Base-by-base conservation (phyloP, 1,140 invertebrate species). In the Sitophilus oryzae region DNA sequence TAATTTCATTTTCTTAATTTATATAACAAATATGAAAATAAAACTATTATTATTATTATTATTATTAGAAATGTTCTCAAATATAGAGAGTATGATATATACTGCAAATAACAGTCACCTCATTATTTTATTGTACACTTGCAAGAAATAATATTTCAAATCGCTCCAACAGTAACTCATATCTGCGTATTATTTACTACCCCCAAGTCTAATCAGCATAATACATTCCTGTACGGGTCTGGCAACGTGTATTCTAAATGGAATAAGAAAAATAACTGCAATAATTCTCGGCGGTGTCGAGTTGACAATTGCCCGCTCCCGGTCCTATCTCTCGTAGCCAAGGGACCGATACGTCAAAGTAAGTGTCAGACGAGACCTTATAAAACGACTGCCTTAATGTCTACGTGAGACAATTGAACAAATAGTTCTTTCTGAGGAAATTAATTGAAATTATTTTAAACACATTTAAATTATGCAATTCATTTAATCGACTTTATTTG, bases 261-360 rank as follows among this genome's bases (percentile, higher is more conserved):
- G 60, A 62, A 62, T 62, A 64, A 64, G 63, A 64, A 64, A 64
- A 64, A 64, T 64, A 60, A 55, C 58, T 40, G 60, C 51, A 56
- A 64, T 64, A 64, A 64, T 54, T 64, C 58, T 43, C 58, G 60
- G 56, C 55, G 63, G 63, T 64, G 63, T 62, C 56, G 63, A 62
- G 63, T 64, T 64, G 63, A 64, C 63, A 64, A 64, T 64, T 62
- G 63, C 58, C 48, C 58, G 54, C 51, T 61, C 62, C 56, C 58
- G 53, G 36, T 51, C 52, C 52, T 58, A 61, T 58, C 60, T 56
- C 42, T 37, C 37, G 54, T 54, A 59, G 58, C 50, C 63, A 54
- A 54, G 63, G 63, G 63, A 64, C 50, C 48, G 41, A 64, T 64
- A 47, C 49, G 56, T 64, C 63, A 64, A 61, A 57, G 55, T 57